Evolutionary conservation across 2,888 invertebrate genomes (phyloP).

Genomic region (Lasioglossum villosulum): DNA sequence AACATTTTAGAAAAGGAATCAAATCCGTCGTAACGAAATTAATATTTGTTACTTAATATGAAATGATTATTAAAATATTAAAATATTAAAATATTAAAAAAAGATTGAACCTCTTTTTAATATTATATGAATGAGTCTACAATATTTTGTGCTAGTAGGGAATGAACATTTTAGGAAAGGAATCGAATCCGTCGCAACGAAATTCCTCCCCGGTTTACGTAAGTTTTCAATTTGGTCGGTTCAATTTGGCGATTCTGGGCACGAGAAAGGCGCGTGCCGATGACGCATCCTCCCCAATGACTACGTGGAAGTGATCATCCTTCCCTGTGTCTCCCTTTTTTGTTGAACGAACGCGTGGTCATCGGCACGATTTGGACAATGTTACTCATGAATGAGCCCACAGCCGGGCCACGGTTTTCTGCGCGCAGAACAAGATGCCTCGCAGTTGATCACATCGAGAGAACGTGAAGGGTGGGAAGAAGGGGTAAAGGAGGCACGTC

Average conservation of each 20-base stretch:
- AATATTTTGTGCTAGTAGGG: too few relatives aligned
- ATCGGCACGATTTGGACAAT: constrained; percentile 17
- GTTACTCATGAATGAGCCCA: constrained; percentile 69
- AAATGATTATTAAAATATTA: too few relatives aligned
- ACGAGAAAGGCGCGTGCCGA: background rate
- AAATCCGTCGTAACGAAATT: too few relatives aligned
- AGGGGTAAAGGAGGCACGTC: constrained; percentile 16
- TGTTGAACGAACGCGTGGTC: constrained; percentile 26
- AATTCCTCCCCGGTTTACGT: background rate
- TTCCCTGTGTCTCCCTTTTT: background rate
- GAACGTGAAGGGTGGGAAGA: constrained; percentile 32
- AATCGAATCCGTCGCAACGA: background rate
- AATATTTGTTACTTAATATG: too few relatives aligned
- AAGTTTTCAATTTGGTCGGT: background rate
- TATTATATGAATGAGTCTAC: too few relatives aligned
- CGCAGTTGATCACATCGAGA: background rate
- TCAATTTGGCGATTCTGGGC: background rate
- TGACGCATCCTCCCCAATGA: background rate
- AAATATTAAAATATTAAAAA: too few relatives aligned
- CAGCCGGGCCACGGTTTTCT: constrained; percentile 59
- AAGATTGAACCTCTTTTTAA: too few relatives aligned
- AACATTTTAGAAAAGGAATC: too few relatives aligned
- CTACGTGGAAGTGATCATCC: background rate
- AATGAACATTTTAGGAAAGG: background rate
- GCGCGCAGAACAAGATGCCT: constrained; percentile 53